These are phyloP conservation scores for Mastigias papua DNA, from an alignment of 30 jellyfish, hydroid and myxozoan genomes.

Conservation along the genomic window DNA sequence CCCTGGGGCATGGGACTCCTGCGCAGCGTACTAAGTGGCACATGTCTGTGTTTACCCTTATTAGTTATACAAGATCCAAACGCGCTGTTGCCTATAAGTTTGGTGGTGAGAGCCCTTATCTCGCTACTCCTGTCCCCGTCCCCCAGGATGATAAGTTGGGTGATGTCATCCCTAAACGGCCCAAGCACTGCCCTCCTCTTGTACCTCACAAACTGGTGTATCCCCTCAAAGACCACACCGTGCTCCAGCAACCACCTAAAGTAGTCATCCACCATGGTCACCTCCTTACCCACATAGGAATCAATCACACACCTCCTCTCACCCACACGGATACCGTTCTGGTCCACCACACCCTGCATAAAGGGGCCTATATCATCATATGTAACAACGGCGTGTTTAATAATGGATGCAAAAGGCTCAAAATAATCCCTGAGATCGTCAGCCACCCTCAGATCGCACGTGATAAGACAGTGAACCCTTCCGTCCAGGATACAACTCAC, in stretches of 20 bases:
- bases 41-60: neutral
- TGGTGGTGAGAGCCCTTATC: conserved; percentile 1
- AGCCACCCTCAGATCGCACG: neutral
- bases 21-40: neutral
- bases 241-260: conserved; percentile 6
- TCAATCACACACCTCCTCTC: neutral
- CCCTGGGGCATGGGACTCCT: neutral
- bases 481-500: neutral
- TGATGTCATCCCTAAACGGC: neutral
- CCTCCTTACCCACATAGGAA: neutral
- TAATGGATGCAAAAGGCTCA: neutral
- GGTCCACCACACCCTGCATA: neutral
- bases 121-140: conserved; percentile 5
- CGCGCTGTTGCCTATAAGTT: conserved; percentile 17
- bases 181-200: neutral
- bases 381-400: neutral
- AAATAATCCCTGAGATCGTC: neutral
- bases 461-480: neutral
- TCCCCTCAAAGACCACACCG: neutral
- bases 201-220: neutral
- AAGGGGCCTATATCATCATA: neutral
- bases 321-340: neutral
- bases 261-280: neutral
- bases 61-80: neutral
- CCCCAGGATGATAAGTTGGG: neutral